These are phyloP conservation scores for Agrochola macilenta DNA, from an alignment of 2,888 invertebrate species.

Conservation along the genomic window DNA sequence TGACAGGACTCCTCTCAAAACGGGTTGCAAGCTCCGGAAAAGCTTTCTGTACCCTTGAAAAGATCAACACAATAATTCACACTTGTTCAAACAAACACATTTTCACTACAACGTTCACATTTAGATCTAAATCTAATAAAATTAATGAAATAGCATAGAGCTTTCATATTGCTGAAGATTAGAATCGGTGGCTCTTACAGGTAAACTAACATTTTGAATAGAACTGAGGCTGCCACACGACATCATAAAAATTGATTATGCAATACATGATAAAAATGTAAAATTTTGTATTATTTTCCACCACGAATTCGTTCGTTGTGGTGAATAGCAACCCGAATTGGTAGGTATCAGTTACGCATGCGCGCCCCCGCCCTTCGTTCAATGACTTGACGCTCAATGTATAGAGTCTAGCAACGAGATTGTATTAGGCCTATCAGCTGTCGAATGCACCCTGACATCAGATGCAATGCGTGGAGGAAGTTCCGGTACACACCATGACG, in stretches of 20 bases:
- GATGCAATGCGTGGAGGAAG: constrained; percentile 48
- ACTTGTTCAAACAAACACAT: not conserved
- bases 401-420: constrained; percentile 63
- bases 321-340: constrained; percentile 72
- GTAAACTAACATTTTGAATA: not conserved
- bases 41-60: constrained; percentile 55
- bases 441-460: constrained; percentile 56
- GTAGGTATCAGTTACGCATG: constrained; percentile 76
- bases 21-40: constrained; percentile 73
- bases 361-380: constrained; percentile 86
- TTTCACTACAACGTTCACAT: not conserved
- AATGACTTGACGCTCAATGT: constrained; percentile 81
- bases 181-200: not conserved
- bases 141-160: constrained; percentile 2
- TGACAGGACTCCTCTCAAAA: constrained; percentile 69
- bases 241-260: constrained; percentile 4
- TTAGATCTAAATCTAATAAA: not conserved
- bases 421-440: constrained; percentile 67
- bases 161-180: not conserved
- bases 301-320: constrained; percentile 38
- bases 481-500: constrained; percentile 32
- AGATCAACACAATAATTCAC: not conserved
- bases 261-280: constrained; percentile 2
- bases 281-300: constrained; percentile 55
- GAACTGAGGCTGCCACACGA: not conserved